These are phyloP conservation scores for Sphaerodactylus townsendi DNA, from an alignment of 2,113 vertebrate genomes.

Conservation along the genomic window DNA sequence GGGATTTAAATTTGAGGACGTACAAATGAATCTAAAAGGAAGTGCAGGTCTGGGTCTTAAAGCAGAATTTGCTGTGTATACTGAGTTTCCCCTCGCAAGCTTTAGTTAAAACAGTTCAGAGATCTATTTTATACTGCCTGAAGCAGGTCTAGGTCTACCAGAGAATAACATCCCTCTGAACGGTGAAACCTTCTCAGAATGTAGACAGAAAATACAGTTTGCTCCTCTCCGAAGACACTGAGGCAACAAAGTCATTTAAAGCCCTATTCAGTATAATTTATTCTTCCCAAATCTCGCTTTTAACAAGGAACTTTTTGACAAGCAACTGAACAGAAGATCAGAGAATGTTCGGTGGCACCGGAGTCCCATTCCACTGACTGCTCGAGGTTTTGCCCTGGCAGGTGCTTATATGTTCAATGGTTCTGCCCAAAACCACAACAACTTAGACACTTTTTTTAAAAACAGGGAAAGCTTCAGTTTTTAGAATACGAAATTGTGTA, in stretches of 20 bases:
- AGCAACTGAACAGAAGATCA: not conserved
- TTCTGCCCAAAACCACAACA: not conserved
- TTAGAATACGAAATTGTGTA: not conserved
- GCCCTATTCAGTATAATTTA: not conserved
- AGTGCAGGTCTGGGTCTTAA: constrained; percentile 28
- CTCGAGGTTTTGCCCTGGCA: not conserved
- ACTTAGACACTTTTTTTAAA: not conserved
- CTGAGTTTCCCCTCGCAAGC: constrained; percentile 29
- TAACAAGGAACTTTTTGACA: not conserved
- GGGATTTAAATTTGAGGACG: not conserved
- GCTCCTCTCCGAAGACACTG: not conserved
- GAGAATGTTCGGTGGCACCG: not conserved
- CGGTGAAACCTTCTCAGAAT: constrained; percentile 34
- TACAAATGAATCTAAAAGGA: constrained; percentile 22
- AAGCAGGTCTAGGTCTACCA: constrained; percentile 52
- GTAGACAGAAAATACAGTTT: constrained; percentile 40
- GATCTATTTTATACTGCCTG: constrained; percentile 50
- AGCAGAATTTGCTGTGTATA: constrained; percentile 47
- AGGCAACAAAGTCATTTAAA: not conserved
- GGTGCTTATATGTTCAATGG: no score
- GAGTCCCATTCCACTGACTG: not conserved
- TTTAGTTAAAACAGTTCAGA: constrained; percentile 19
- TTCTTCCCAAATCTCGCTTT: not conserved
- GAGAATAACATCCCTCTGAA: constrained; percentile 49
- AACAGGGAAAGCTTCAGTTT: not conserved